A percentile compares a stretch with the other conserved stretches of the same genome.
phyloP scores from a whole-genome alignment of 2,113 vertebrate species.

The Ursus arctos region DNA sequence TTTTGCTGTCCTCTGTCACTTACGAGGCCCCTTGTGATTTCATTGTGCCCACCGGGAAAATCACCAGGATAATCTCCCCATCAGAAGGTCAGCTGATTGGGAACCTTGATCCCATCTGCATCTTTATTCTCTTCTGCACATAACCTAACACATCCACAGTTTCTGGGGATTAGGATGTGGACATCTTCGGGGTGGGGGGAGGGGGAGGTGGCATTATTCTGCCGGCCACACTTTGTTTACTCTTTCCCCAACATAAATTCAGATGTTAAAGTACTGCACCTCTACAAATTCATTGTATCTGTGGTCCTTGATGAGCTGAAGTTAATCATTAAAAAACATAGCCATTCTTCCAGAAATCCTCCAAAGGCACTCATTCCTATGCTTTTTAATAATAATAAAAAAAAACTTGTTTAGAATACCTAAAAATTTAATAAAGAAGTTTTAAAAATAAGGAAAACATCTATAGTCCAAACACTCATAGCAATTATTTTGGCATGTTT shows the following conservation, averaged over 20 bases:
- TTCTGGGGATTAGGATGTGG: not conserved
- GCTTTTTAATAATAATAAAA: not conserved
- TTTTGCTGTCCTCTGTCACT: not conserved
- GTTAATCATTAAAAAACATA: not conserved
- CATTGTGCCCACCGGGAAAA: not conserved
- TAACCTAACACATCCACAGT: not conserved
- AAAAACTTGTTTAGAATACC: not conserved
- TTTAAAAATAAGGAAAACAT: not conserved
- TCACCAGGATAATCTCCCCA: not conserved
- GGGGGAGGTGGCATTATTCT: not conserved
- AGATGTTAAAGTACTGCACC: not conserved
- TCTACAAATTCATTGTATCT: not conserved
- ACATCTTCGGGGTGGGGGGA: not conserved
- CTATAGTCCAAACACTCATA: not conserved
- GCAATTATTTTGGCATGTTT: not conserved
- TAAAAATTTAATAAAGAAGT: not conserved
- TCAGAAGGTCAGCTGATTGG: not conserved
- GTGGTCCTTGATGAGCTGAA: conserved; percentile 6
- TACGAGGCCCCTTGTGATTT: not conserved
- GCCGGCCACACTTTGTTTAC: not conserved
- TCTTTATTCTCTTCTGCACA: not conserved
- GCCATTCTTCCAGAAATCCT: not conserved
- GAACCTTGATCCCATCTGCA: not conserved
- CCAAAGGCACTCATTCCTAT: not conserved
- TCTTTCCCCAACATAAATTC: not conserved